phyloP scores from a whole-genome alignment of 2,888 invertebrate species.

The Polyommatus icarus region DNA sequence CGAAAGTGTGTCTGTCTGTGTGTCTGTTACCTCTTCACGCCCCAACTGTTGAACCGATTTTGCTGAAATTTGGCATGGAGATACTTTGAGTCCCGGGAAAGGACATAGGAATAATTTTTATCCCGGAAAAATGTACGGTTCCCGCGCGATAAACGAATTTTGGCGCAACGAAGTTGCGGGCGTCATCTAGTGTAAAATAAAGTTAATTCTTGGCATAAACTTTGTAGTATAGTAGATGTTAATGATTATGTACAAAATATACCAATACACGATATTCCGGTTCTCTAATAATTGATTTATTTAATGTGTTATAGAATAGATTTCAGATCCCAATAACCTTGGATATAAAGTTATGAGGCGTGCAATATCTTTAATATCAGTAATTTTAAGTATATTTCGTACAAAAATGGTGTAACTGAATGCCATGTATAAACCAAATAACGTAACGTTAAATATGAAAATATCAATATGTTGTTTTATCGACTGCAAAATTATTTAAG shows the following conservation, averaged over 20 bases:
- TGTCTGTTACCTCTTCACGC: no score
- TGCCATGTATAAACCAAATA: background rate
- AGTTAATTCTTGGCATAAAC: background rate
- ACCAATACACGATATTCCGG: background rate
- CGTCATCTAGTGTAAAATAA: no score
- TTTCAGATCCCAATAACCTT: background rate
- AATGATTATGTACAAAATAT: background rate
- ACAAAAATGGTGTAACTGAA: background rate
- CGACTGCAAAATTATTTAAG: background rate
- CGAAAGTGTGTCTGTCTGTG: no score
- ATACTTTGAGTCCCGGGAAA: no score
- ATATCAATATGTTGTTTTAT: background rate
- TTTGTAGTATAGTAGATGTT: background rate
- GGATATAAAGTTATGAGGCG: background rate
- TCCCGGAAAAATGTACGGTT: no score
- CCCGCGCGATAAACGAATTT: no score
- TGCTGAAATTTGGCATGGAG: no score
- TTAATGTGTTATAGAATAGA: background rate
- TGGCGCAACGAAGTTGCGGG: no score
- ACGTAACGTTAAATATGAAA: background rate
- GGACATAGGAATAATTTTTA: no score
- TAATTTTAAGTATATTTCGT: background rate
- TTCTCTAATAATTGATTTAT: slow-evolving; percentile 16
- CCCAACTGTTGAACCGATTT: no score
- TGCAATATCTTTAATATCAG: background rate